Evolutionary conservation across 2,888 invertebrate genomes (phyloP).

Genomic region (Micropterix aruncella): DNA sequence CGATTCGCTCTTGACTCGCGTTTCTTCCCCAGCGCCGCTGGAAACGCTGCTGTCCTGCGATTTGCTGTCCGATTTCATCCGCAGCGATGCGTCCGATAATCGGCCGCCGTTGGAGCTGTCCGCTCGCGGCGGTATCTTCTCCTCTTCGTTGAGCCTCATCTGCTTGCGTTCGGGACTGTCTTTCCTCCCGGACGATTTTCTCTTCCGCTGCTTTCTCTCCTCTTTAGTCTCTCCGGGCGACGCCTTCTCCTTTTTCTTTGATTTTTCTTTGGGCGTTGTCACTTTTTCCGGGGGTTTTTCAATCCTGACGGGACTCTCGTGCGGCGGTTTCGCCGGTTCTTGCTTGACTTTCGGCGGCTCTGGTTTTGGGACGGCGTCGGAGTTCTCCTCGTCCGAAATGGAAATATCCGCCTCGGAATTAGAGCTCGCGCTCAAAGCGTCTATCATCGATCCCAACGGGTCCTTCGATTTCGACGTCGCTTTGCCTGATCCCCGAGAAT

Average conservation of each 20-base stretch:
- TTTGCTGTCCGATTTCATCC: constrained; percentile 24
- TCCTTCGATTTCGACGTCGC: constrained; percentile 5
- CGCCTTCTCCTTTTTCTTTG: constrained; percentile 39
- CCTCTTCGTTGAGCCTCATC: constrained; percentile 25
- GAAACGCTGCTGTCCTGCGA: constrained; percentile 39
- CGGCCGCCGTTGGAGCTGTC: constrained; percentile 26
- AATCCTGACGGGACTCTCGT: not conserved
- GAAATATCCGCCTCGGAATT: constrained; percentile 35
- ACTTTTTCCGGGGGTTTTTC: not conserved
- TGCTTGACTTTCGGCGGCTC: not conserved
- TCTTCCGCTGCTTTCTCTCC: constrained; percentile 49
- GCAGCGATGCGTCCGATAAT: constrained; percentile 1
- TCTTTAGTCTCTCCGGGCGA: constrained; percentile 32
- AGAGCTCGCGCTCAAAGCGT: constrained; percentile 20
- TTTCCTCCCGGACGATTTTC: constrained; percentile 46
- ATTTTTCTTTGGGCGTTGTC: constrained; percentile 25
- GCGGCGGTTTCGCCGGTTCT: constrained; percentile 5
- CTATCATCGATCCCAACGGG: constrained; percentile 7
- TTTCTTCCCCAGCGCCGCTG: constrained; percentile 35
- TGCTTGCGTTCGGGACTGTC: constrained; percentile 33
- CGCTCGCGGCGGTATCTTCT: constrained; percentile 22
- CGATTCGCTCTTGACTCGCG: constrained; percentile 8
- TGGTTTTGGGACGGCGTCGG: constrained; percentile 5
- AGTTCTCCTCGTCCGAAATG: constrained; percentile 25
- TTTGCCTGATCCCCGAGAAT: not conserved